Base-by-base conservation (phyloP, 2,888 invertebrate genomes). In the Coelopa pilipes region DNA sequence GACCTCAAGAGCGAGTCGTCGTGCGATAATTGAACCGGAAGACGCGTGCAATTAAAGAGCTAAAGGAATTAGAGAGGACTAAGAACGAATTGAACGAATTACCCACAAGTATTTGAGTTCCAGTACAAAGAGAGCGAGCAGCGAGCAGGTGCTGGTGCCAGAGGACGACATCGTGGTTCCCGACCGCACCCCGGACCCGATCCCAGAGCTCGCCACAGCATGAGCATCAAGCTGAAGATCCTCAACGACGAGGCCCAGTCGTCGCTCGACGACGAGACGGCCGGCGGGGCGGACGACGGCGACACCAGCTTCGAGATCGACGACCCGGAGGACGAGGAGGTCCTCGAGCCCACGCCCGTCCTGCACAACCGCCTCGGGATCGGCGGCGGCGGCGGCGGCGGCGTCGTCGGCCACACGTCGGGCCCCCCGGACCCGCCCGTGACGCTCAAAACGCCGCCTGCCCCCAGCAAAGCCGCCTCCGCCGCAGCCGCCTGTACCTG, bases 221-320 rank as follows among this genome's bases (percentile, higher is more conserved):
- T 70, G 70, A 70, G 70, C 53, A 62, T 62, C 34, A 50, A 62
- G 34, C 46, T 19, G 24, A 19, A 65, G 50, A 70, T 60, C n/a
- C 34, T 11, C 50, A 19, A 12, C 34, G 47, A 21, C 12, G 62
- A 70, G 24, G 21, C 34, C 11, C 34, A n/a, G 19, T 62, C 62
- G 24, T 34, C 71, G 5, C 34, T 63, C 24, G 71, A 71, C 11
- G 65, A 71, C 4, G 65, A 63, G 34, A 21, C 24, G 19, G 47
- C 19, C 57, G 68, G 55, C 17, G 74, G 71, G 34, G 70, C 46
- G 34, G 79, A 82, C 55, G 81, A 82, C 72, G 82, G 79, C 74
- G 82, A 84, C 75, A 82, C 82, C 68, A 86, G 85, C 74, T 84
- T 84, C 57, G 85, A 86, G 71, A 82, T 85, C 75, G 84, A 85